Conservation (phyloP, 2,888 invertebrate species). For the Chironomus riparius region DNA sequence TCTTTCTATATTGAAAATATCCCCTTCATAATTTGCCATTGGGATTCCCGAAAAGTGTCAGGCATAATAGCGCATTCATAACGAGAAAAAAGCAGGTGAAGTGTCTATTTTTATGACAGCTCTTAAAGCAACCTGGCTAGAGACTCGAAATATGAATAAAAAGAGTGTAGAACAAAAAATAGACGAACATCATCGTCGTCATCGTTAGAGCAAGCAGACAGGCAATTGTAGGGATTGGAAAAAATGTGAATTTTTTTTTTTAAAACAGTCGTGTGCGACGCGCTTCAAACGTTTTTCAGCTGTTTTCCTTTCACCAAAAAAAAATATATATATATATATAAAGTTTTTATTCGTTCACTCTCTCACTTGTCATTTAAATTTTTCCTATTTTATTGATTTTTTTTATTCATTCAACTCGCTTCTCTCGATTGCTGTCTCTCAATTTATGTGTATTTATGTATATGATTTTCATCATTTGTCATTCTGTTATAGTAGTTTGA, state of each 20-base stretch:
- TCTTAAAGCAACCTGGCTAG: conserved; percentile 14
- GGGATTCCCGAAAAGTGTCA: background rate
- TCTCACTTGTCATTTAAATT: background rate
- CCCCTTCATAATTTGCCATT: background rate
- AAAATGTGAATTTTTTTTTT: no score
- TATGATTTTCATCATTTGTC: background rate
- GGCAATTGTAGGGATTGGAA: background rate
- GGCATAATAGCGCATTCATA: background rate
- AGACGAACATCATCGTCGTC: background rate
- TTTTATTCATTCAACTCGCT: background rate
- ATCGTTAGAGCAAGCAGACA: background rate
- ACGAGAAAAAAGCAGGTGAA: conserved; percentile 13
- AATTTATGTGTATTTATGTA: background rate
- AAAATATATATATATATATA: no score
- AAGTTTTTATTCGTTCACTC: background rate
- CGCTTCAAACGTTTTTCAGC: background rate
- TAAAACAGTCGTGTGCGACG: background rate
- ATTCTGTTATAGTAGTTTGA: no score
- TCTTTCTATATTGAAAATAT: no score
- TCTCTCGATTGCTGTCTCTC: background rate
- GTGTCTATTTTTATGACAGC: conserved; percentile 25
- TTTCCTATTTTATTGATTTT: background rate
- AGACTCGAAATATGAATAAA: background rate
- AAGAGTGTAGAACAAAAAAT: background rate
- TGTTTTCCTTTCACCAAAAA: background rate